Evolutionary conservation across 2,888 invertebrate genomes (phyloP).

Genomic region (Cryptocephalus primarius): DNA sequence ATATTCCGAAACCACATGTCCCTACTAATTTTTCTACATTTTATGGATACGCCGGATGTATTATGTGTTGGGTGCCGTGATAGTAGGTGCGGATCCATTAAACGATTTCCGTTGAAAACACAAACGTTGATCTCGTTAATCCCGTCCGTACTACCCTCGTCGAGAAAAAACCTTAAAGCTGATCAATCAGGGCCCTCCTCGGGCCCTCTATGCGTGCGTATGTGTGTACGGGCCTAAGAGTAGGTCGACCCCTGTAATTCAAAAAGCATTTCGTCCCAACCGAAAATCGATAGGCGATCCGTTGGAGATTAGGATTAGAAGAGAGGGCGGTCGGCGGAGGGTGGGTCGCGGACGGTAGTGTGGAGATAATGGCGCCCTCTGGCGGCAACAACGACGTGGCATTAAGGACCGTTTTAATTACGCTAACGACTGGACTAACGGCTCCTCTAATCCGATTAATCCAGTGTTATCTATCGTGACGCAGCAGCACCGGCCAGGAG

Average conservation of each 20-base stretch:
- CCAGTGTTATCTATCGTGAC: conserved; percentile 13
- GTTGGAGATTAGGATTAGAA: background rate
- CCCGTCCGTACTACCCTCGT: no score
- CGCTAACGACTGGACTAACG: conserved; percentile 28
- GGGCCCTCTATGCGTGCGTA: no score
- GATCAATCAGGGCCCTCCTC: no score
- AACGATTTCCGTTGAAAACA: no score
- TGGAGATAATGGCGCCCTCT: conserved; percentile 20
- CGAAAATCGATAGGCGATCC: background rate
- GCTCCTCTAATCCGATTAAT: conserved; percentile 28
- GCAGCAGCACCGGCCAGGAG: conserved; percentile 2
- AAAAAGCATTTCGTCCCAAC: background rate
- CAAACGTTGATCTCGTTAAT: no score
- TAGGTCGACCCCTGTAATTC: background rate
- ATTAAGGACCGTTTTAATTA: conserved; percentile 27
- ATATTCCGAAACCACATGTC: no score
- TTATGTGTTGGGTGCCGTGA: no score
- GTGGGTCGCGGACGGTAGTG: background rate
- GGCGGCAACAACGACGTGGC: conserved; percentile 15
- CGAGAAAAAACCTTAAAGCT: no score
- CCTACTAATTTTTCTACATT: no score
- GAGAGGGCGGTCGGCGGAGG: background rate
- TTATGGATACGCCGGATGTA: no score
- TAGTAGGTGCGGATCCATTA: no score
- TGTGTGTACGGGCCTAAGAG: background rate